Conservation (phyloP, 2,888 invertebrate species). For the Iphiclides podalirius region DNA sequence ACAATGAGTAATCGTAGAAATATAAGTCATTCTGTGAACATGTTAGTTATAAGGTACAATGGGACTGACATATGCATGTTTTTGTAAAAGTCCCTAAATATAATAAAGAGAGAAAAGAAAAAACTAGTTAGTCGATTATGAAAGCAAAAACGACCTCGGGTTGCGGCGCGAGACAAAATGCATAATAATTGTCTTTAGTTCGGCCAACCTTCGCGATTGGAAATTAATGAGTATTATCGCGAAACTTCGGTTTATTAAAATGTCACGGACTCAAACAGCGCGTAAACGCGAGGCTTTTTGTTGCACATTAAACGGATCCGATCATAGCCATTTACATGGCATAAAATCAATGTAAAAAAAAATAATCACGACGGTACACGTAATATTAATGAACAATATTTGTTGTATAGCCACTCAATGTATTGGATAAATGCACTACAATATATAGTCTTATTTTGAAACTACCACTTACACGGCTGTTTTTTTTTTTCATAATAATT, state of each 20-base stretch:
- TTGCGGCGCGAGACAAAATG: slow-evolving; percentile 33
- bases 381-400: no score
- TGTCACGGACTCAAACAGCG: slow-evolving; percentile 35
- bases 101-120: no score
- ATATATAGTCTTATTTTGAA: no score
- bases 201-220: slow-evolving; percentile 37
- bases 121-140: slow-evolving; percentile 24
- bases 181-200: slow-evolving; percentile 36
- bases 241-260: slow-evolving; percentile 35
- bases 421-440: no score
- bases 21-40: no score
- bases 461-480: no score
- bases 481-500: no score
- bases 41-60: no score
- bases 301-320: neutral
- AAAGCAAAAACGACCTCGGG: slow-evolving; percentile 35
- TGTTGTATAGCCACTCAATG: no score
- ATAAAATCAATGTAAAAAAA: slow-evolving; percentile 24
- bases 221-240: slow-evolving; percentile 38
- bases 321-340: slow-evolving; percentile 10
- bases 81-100: no score
- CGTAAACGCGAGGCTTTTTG: neutral
- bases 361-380: slow-evolving; percentile 4
- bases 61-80: no score
- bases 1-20: no score